These are phyloP conservation scores for Siphamia tubifer DNA, from an alignment of 2,113 vertebrate genomes.

Conservation along the genomic window DNA sequence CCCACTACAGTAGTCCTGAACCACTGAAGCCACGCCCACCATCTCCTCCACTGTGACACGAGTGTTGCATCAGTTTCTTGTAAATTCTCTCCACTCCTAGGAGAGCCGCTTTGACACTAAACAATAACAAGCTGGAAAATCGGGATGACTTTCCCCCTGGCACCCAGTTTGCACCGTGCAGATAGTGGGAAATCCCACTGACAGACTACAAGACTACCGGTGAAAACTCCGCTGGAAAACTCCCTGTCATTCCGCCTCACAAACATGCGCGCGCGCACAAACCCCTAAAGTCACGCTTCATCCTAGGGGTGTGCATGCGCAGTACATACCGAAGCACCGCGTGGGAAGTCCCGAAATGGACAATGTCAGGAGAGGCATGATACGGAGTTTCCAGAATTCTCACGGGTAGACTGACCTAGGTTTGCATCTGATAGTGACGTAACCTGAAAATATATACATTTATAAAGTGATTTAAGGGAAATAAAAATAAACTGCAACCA, in stretches of 20 bases:
- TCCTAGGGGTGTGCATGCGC: no score
- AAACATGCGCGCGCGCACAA: not conserved
- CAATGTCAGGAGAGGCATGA: not conserved
- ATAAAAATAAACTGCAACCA: no score
- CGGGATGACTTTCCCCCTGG: slow-evolving; percentile 20
- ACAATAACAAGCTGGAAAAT: not conserved
- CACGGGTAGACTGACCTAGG: fast-evolving
- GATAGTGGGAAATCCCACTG: slow-evolving; percentile 64
- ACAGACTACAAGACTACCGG: not conserved
- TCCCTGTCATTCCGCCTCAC: slow-evolving; percentile 42
- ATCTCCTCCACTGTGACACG: not conserved
- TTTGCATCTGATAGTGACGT: no score
- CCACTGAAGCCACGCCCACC: not conserved
- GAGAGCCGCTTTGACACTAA: not conserved
- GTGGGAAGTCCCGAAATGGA: slow-evolving; percentile 35
- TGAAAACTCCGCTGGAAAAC: slow-evolving; percentile 70
- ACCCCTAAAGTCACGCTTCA: no score
- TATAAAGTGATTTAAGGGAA: no score
- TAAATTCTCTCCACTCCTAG: not conserved
- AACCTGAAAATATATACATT: no score
- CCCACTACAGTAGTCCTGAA: no score
- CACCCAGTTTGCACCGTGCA: not conserved
- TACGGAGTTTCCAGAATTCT: slow-evolving; percentile 24
- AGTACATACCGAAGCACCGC: not conserved
- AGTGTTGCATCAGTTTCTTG: not conserved